These are phyloP conservation scores for Tauraco hartlaubi DNA, from an alignment of 2,797 vertebrate genomes.

Conservation along the genomic window DNA sequence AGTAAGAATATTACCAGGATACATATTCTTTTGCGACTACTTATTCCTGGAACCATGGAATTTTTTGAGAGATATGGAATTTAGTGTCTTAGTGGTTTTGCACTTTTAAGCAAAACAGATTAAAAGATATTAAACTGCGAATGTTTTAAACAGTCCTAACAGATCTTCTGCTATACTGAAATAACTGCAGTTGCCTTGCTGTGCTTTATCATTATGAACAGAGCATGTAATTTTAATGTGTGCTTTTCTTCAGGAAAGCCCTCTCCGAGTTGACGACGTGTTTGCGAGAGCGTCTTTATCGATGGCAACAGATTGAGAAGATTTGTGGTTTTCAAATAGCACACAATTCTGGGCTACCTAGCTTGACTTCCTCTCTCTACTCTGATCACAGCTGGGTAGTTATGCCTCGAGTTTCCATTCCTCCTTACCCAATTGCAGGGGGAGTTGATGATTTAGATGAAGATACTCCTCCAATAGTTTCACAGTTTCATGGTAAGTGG, in stretches of 20 bases:
- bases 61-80: background rate
- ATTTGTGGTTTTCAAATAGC: constrained; percentile 95
- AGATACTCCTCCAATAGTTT: constrained; percentile 95
- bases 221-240: background rate
- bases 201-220: background rate
- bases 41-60: background rate
- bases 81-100: background rate
- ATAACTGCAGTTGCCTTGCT: background rate
- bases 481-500: constrained; percentile 92
- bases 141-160: constrained; percentile 4
- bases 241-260: constrained; percentile 86
- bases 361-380: constrained; percentile 94
- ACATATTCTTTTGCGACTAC: background rate
- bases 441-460: constrained; percentile 99
- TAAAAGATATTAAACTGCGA: background rate
- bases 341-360: constrained; percentile 95
- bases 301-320: constrained; percentile 99
- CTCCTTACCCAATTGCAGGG: constrained; percentile 96
- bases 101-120: background rate
- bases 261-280: constrained; percentile 96
- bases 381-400: constrained; percentile 99
- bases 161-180: background rate
- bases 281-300: constrained; percentile 95
- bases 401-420: constrained; percentile 96
- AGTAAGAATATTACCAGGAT: constrained; percentile 83